phyloP scores from a whole-genome alignment of 2,888 invertebrate genomes.

The Lucinisca nassula region DNA sequence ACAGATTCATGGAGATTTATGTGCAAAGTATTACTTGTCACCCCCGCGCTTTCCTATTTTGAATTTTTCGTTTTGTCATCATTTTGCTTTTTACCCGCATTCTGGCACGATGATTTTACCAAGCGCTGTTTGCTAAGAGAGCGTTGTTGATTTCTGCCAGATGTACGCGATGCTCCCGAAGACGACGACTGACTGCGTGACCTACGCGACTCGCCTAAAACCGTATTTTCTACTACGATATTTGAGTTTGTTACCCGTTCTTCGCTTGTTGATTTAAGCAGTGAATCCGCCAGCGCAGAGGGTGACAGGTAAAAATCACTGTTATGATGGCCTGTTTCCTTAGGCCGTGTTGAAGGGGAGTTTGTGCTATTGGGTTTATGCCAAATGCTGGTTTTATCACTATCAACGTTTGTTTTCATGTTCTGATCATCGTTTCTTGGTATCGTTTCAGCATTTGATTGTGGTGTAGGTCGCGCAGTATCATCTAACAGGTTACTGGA shows the following conservation, averaged over 20 bases:
- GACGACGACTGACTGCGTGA: too few species aligned
- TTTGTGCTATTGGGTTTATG: too few species aligned
- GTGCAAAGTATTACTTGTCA: neutral
- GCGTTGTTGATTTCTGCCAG: neutral
- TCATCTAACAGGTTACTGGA: too few species aligned
- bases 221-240: neutral
- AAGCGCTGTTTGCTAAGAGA: neutral
- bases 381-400: too few species aligned
- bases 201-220: neutral
- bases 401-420: too few species aligned
- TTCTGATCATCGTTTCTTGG: too few species aligned
- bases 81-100: neutral
- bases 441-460: too few species aligned
- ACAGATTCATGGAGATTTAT: neutral
- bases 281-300: neutral
- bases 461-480: too few species aligned
- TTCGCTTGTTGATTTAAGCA: neutral
- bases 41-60: neutral
- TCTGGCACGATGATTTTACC: neutral
- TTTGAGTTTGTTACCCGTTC: neutral
- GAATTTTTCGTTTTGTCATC: neutral
- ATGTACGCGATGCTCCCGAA: neutral
- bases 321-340: neutral
- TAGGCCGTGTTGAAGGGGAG: too few species aligned
- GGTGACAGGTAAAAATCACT: neutral